These are phyloP conservation scores for Columba livia DNA, from an alignment of 2,113 vertebrate genomes.

Conservation along the genomic window DNA sequence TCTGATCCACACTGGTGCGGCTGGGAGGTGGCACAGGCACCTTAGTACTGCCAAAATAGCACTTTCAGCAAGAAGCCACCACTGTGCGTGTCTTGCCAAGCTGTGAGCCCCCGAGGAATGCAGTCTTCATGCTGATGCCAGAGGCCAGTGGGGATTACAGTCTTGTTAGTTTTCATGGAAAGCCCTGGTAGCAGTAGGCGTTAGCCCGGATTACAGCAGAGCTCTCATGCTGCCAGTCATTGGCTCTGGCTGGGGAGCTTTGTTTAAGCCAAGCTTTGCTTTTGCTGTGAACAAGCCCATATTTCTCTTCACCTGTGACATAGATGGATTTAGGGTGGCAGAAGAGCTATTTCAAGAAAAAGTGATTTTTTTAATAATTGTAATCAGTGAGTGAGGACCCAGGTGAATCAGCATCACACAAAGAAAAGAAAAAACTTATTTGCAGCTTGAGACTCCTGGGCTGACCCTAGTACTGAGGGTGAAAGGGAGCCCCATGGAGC, in stretches of 20 bases:
- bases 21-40: background rate
- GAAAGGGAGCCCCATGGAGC: background rate
- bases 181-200: background rate
- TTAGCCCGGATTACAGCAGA: background rate
- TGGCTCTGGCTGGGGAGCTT: background rate
- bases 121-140: background rate
- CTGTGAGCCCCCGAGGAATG: background rate
- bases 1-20: fast-evolving
- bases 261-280: background rate
- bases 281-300: background rate
- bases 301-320: background rate
- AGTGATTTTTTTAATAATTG: background rate
- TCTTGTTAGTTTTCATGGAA: conserved; percentile 41
- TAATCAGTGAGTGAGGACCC: background rate
- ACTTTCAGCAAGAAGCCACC: background rate
- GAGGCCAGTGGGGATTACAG: conserved; percentile 32
- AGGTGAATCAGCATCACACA: background rate
- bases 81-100: background rate
- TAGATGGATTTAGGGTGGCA: background rate
- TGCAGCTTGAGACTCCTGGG: background rate
- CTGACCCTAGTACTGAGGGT: background rate
- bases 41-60: background rate
- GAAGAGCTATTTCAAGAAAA: background rate
- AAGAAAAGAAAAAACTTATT: background rate
- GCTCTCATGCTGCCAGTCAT: background rate